These are phyloP conservation scores for Sminthurides bifidus DNA, from an alignment of 1,140 invertebrate genomes.

Conservation along the genomic window DNA sequence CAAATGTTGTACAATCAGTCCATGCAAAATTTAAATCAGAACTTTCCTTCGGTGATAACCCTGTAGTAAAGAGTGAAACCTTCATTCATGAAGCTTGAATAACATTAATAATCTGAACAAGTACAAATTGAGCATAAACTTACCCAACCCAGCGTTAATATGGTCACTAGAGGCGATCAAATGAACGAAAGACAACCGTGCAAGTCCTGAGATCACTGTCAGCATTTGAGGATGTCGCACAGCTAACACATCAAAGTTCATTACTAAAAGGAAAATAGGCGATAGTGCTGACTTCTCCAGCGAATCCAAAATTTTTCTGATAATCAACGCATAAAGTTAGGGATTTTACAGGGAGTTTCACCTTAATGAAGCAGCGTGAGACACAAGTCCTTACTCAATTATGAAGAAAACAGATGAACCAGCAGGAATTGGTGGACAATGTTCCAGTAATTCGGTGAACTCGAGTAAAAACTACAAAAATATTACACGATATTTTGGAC, in stretches of 20 bases:
- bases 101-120: neutral
- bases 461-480: too few relatives aligned
- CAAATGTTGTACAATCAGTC: constrained; percentile 22
- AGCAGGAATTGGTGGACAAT: too few relatives aligned
- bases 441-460: too few relatives aligned
- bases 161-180: constrained; percentile 22
- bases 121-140: neutral
- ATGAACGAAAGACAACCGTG: constrained; percentile 16
- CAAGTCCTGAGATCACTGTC: constrained; percentile 4
- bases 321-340: too few relatives aligned
- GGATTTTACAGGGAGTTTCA: neutral
- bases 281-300: neutral
- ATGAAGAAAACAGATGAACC: too few relatives aligned
- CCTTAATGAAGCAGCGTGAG: too few relatives aligned
- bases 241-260: constrained; percentile 24
- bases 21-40: constrained; percentile 21
- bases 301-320: neutral
- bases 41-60: constrained; percentile 8
- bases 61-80: constrained; percentile 4
- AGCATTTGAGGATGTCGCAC: constrained; percentile 14
- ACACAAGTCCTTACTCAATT: too few relatives aligned
- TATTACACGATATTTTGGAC: too few relatives aligned
- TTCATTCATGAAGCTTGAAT: too few relatives aligned
- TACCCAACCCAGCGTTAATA: constrained; percentile 22
- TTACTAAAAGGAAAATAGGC: constrained; percentile 8